These are phyloP conservation scores for Intellagama lesueurii DNA, from an alignment of 2,797 vertebrate genomes.

Conservation along the genomic window DNA sequence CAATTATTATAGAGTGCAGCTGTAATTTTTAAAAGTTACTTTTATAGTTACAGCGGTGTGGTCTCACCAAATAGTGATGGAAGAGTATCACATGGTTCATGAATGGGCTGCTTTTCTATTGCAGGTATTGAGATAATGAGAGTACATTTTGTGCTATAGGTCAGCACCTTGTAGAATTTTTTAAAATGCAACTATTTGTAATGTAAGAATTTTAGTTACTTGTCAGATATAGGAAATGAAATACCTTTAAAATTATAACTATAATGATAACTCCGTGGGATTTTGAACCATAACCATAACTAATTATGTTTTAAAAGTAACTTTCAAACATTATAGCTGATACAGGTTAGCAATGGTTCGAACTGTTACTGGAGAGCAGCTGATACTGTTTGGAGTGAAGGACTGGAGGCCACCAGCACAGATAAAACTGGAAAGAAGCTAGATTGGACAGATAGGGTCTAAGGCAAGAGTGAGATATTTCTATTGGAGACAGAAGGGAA, in stretches of 20 bases:
- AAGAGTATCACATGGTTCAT: background rate
- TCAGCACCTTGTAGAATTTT: background rate
- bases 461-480: background rate
- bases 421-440: background rate
- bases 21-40: background rate
- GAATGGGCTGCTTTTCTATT: background rate
- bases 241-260: background rate
- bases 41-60: background rate
- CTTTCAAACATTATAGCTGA: background rate
- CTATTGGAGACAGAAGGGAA: background rate
- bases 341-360: background rate
- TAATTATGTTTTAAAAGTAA: no score
- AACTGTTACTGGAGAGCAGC: background rate
- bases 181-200: background rate
- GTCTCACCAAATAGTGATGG: background rate
- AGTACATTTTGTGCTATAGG: background rate
- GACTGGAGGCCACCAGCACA: background rate
- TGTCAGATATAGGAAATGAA: background rate
- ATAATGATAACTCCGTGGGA: no score
- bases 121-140: background rate
- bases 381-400: background rate
- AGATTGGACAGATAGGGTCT: background rate
- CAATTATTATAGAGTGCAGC: background rate
- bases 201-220: background rate
- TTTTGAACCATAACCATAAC: no score